phyloP scores from a whole-genome alignment of 2,113 vertebrate genomes.

The Gallinago media region DNA sequence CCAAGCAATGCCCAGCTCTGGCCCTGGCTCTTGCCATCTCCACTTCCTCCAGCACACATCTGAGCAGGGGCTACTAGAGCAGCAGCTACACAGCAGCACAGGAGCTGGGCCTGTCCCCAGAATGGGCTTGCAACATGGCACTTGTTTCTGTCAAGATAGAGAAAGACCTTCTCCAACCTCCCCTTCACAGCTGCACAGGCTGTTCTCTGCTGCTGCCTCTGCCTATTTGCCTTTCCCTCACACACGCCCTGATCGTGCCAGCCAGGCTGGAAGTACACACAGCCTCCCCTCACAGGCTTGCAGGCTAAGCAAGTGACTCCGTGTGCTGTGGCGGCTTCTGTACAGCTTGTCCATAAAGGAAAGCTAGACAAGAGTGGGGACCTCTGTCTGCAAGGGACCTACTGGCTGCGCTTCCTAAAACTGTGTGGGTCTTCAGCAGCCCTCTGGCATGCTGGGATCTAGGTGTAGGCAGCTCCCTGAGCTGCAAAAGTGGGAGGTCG shows the following conservation, averaged over 20 bases:
- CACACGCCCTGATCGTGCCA: rapidly evolving
- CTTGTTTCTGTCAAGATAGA: not conserved
- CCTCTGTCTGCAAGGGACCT: not conserved
- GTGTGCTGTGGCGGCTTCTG: not conserved
- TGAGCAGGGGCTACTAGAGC: not conserved
- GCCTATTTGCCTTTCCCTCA: not conserved
- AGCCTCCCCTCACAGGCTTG: not conserved
- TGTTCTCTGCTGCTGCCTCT: not conserved
- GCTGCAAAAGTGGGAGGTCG: not conserved
- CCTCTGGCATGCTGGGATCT: too few species aligned
- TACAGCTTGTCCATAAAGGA: not conserved
- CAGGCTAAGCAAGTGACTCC: not conserved
- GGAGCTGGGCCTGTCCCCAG: not conserved
- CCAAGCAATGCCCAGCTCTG: not conserved
- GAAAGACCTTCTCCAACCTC: not conserved
- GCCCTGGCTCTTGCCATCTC: too few species aligned
- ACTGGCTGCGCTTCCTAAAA: not conserved
- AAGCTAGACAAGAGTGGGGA: not conserved
- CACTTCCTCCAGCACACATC: not conserved
- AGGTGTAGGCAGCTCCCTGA: not conserved
- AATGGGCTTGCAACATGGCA: not conserved
- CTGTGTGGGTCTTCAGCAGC: not conserved
- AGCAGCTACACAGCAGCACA: not conserved
- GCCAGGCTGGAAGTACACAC: not conserved
- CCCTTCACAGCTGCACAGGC: not conserved